Evolutionary conservation across 2,888 invertebrate species (phyloP).

Genomic region (Xiphydria camelus): DNA sequence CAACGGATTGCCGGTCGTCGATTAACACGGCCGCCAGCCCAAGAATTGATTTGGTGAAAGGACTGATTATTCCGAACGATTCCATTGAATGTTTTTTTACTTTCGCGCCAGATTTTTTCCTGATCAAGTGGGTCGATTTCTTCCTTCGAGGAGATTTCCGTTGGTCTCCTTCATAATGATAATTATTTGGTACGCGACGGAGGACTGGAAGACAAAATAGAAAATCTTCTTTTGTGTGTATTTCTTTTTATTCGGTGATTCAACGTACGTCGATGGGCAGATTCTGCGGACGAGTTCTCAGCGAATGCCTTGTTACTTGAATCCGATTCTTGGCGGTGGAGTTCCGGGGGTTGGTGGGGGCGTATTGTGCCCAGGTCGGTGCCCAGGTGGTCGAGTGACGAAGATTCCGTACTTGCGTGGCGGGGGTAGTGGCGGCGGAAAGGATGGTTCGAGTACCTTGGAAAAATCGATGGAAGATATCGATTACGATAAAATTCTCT

Average conservation of each 20-base stretch:
- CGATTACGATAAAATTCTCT: no score
- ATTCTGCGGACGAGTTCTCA: constrained; percentile 39
- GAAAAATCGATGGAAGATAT: no score
- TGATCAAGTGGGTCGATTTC: no score
- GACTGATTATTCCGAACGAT: constrained; percentile 8
- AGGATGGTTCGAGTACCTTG: constrained; percentile 50
- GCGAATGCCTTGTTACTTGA: constrained; percentile 42
- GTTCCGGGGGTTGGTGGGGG: constrained; percentile 18
- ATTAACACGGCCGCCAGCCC: constrained; percentile 16
- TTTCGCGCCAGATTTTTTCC: constrained; percentile 13
- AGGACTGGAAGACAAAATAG: no score
- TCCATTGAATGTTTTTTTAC: constrained; percentile 3
- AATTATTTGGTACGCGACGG: no score
- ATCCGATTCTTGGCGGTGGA: constrained; percentile 37
- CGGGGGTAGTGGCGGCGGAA: constrained; percentile 43
- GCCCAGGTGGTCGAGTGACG: constrained; percentile 47
- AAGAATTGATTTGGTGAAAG: constrained; percentile 29
- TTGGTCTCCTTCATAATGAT: constrained; percentile 9
- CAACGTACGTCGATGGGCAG: background rate
- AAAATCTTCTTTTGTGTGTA: no score
- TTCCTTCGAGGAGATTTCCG: constrained; percentile 10
- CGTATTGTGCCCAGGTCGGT: no score
- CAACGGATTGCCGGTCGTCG: background rate
- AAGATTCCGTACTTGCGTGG: constrained; percentile 51
- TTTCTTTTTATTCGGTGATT: no score